Base-by-base conservation (phyloP, 2,888 invertebrate genomes). In the Nomada goodeniana region DNA sequence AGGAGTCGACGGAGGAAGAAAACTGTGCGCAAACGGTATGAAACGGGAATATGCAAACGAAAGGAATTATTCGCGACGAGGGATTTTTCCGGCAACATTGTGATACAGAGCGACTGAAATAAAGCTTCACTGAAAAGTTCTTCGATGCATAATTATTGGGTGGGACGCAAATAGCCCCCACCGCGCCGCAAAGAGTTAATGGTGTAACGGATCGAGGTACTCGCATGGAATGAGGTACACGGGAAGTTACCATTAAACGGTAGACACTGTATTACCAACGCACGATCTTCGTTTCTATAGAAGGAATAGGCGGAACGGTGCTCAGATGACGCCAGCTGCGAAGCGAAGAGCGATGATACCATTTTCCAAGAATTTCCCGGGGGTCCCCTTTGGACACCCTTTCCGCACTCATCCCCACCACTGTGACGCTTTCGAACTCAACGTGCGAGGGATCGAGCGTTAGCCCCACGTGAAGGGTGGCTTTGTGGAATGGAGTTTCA, bases 341-440 rank as follows among this genome's bases (percentile, higher is more conserved):
- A 60, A 57, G 20, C 11, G 42, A 44, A 36, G 10, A 26, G 18
- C 18, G 11, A 10, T n/a, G 65, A 61, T 44, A 74, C 29, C 42
- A 81, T 85, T 87, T 87, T 87, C 83, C 82, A 36, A 60, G 72
- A 85, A 85, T 87, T 87, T 87, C 85, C 87, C 83, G 82, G 74
- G 74, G 70, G 80, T 55, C 71, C 68, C 44, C 29, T 74, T 36
- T 52, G 53, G 20, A 47, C 68, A 55, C 44, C 71, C 77, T 67
- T 73, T 23, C 76, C 18, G 20, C 53, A 9, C 23, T 42, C 61
- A 20, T 29, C 79, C 80, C 69, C 65, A 18, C 61, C 64, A 29
- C 52, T 2, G 2, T 9, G 52, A 52, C 74, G 68, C 72, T 80
- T 86, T 86, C 75, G 61, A 75, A 83, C 80, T 84, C 78, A 72